Percentiles rank a stretch among this genome's conserved stretches.
phyloP scores from a whole-genome alignment of 2,113 vertebrate genomes.

The Notechis scutatus region DNA sequence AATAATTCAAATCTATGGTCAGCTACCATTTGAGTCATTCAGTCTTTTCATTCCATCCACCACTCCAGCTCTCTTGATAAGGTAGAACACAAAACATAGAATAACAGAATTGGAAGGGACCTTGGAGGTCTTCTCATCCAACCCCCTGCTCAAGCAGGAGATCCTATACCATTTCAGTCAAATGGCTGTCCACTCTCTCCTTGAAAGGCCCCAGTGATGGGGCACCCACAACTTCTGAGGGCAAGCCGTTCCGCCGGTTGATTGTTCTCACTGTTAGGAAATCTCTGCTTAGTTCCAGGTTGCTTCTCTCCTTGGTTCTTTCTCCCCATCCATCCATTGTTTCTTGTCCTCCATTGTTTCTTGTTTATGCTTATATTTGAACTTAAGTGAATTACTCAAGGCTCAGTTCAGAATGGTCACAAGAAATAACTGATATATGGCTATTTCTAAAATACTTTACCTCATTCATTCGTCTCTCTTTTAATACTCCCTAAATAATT shows the following conservation, averaged over 20 bases:
- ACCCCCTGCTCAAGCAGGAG: not conserved
- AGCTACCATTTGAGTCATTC: not conserved
- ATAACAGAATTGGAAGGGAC: not conserved
- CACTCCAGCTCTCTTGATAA: not conserved
- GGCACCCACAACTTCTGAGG: not conserved
- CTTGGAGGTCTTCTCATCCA: not conserved
- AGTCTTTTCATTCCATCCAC: not conserved
- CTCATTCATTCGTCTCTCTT: not conserved
- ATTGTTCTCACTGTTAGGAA: not conserved
- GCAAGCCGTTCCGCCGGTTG: not conserved
- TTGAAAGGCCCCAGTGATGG: not conserved
- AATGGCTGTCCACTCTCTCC: not conserved
- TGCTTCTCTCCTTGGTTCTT: not conserved
- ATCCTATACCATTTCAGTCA: not conserved
- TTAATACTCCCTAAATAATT: accelerated
- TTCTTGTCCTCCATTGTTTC: not conserved
- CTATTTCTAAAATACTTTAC: not conserved
- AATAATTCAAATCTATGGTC: not conserved
- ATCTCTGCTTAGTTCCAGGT: not conserved
- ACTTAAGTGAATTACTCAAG: not conserved
- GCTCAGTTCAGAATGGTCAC: not conserved
- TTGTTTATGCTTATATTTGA: not conserved
- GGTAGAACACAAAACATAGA: not conserved
- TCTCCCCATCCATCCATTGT: not conserved
- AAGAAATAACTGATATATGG: not conserved